Evolutionary conservation across 1,140 invertebrate genomes (phyloP), one percentile per base, ranked within the genome.

Genomic region (Helicorthomorpha holstii): DNA sequence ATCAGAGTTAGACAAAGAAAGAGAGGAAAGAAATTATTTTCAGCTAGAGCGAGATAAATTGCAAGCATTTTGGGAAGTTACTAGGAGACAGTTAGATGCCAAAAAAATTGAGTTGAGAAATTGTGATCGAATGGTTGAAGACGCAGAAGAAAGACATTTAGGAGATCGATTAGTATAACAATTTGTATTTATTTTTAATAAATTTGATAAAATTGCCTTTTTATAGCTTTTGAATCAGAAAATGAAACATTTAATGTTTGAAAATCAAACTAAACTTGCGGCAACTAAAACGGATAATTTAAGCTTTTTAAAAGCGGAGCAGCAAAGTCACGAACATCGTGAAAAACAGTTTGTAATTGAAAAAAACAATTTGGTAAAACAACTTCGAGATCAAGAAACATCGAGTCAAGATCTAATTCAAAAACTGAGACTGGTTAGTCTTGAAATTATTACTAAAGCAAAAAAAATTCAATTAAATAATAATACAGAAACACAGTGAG

Each of bases 11-110:
- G 90, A 95, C 61, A 76, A 86, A 44, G 91, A 95, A 69, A 73
- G 90, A 58, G 90, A 95, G 68, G 90, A 96, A 66, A 71, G 91
- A 57, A 95, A 95, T 66, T 94, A 85, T 63, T 94, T 95, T 60
- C 91, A 95, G 70, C 65, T 95, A 48, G 92, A 97, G 68, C 74
- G 91, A 58, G 91, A 96, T 64, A 93, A 93, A 69, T 77, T 95
- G 16, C 76, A 87, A 55, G 88, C 85, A 26, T 93, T 93, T 68
- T 95, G 90, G 90, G 89, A 95, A 66, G 85, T 90, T 45, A 85
- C 85, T 1, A 76, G 83, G 58, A 77, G 82, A 57, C 83, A 91
- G 63, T 65, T 91, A 4, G 80, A 89, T 54, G 86, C 92, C 70
- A 78, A 77, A 24, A 79, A 80, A 63, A 79, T 83, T 16, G 65